phyloP scores from a whole-genome alignment of 2,888 invertebrate species.

The Isotomurus palustris region DNA sequence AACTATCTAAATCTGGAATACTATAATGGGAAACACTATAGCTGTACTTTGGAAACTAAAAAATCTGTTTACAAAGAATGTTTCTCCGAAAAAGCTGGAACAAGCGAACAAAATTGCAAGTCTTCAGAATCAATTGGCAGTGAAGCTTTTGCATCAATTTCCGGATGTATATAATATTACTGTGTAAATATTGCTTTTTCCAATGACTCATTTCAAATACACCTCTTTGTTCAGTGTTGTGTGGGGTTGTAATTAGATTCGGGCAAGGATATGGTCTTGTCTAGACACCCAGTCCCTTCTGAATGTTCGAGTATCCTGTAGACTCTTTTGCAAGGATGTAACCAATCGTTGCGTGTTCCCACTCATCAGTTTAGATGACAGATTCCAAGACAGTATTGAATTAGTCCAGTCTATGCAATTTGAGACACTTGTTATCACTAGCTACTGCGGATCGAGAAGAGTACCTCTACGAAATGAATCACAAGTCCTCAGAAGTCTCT shows the following conservation, averaged over 20 bases:
- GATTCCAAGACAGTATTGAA: background rate
- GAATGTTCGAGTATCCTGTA: constrained; percentile 5
- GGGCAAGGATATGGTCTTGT: constrained; percentile 11
- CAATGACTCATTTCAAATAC: too few relatives aligned
- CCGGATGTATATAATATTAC: too few relatives aligned
- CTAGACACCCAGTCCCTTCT: constrained; percentile 4
- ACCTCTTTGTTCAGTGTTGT: too few relatives aligned
- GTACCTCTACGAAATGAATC: background rate
- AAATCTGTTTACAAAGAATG: too few relatives aligned
- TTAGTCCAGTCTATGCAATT: background rate
- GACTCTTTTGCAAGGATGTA: constrained; percentile 6
- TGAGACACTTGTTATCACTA: background rate
- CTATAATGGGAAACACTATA: too few relatives aligned
- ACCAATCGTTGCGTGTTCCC: background rate
- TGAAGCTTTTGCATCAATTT: constrained; percentile 10
- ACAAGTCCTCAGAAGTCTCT: background rate
- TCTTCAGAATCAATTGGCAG: too few relatives aligned
- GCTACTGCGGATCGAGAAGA: background rate
- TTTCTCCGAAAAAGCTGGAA: too few relatives aligned
- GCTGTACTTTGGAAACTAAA: too few relatives aligned
- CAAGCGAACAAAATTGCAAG: too few relatives aligned
- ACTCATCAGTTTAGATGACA: constrained; percentile 1
- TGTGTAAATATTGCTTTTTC: too few relatives aligned
- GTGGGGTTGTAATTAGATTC: too few relatives aligned
- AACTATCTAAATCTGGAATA: too few relatives aligned